Percentiles rank a stretch among this genome's conserved stretches.
Evolutionary conservation across 2,797 vertebrate genomes (phyloP).

Genomic region (Cottoperca gobio): DNA sequence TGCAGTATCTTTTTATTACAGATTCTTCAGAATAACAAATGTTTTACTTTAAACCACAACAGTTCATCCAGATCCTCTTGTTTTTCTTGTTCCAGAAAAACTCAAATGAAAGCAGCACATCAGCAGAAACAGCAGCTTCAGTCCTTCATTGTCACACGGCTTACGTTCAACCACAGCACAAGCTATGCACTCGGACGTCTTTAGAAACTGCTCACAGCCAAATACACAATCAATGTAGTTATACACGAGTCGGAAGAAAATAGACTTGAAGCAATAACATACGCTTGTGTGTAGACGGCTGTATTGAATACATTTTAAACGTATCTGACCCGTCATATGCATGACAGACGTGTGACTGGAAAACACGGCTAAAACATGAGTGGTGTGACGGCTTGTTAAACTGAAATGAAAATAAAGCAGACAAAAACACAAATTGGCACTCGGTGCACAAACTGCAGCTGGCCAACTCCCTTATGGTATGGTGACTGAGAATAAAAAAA

Average conservation of each 20-base stretch:
- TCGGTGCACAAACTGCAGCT: conserved; percentile 11
- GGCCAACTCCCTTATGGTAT: conserved; percentile 1
- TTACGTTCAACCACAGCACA: neutral
- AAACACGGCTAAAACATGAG: neutral
- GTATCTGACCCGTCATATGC: neutral
- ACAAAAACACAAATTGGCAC: conserved; percentile 27
- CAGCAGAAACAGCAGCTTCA: conserved; percentile 10
- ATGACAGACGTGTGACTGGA: neutral
- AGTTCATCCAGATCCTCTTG: neutral
- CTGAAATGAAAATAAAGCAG: conserved; percentile 9
- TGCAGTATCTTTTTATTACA: conserved; percentile 44
- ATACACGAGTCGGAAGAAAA: neutral
- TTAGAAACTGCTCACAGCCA: conserved; percentile 1
- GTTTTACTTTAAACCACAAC: conserved; percentile 5
- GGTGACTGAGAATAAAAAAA: conserved; percentile 33
- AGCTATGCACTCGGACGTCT: neutral
- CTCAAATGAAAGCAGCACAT: neutral
- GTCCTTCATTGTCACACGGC: neutral
- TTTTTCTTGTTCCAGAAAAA: no score
- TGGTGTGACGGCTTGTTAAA: neutral
- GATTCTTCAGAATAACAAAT: conserved; percentile 19
- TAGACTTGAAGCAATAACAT: conserved; percentile 1
- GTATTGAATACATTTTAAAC: conserved; percentile 1
- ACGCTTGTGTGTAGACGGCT: neutral
- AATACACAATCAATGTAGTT: conserved; percentile 22